phyloP scores from a whole-genome alignment of 1,140 invertebrate genomes.

The Copidosoma floridanum region DNA sequence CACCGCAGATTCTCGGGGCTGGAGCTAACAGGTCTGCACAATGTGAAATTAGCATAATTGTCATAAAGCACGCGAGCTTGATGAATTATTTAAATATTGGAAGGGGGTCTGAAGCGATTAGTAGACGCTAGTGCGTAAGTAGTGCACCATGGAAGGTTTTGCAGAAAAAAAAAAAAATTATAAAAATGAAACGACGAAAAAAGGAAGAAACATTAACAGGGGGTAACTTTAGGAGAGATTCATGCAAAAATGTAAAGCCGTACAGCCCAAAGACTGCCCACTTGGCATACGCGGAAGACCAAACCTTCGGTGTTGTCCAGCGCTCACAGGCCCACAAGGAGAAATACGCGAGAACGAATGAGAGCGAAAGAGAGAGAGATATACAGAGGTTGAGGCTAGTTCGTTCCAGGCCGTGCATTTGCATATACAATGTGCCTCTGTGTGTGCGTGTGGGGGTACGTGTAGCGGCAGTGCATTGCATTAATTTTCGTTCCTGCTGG shows the following conservation, averaged over 20 bases:
- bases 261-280: too few species aligned
- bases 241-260: background rate
- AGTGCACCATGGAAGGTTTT: too few species aligned
- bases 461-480: constrained; percentile 42
- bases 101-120: constrained; percentile 28
- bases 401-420: constrained; percentile 31
- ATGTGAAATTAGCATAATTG: constrained; percentile 46
- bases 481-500: constrained; percentile 46
- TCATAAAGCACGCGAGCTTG: constrained; percentile 45
- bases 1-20: background rate
- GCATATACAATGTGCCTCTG: constrained; percentile 38
- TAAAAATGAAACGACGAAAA: constrained; percentile 32
- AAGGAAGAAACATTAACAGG: constrained; percentile 33
- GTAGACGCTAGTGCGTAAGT: constrained; percentile 25
- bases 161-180: constrained; percentile 21
- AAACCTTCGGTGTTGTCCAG: background rate
- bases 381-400: constrained; percentile 16
- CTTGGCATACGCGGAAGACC: background rate
- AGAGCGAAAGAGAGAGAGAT: background rate
- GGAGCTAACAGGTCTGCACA: constrained; percentile 34
- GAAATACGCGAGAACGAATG: background rate
- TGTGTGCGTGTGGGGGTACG: constrained; percentile 23
- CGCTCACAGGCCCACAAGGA: too few species aligned
- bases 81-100: constrained; percentile 51
- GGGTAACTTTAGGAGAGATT: background rate